A percentile compares a stretch with the other conserved stretches of the same genome.
Evolutionary conservation across 2,888 invertebrate genomes (phyloP).

Genomic region (Eilema sororculum): DNA sequence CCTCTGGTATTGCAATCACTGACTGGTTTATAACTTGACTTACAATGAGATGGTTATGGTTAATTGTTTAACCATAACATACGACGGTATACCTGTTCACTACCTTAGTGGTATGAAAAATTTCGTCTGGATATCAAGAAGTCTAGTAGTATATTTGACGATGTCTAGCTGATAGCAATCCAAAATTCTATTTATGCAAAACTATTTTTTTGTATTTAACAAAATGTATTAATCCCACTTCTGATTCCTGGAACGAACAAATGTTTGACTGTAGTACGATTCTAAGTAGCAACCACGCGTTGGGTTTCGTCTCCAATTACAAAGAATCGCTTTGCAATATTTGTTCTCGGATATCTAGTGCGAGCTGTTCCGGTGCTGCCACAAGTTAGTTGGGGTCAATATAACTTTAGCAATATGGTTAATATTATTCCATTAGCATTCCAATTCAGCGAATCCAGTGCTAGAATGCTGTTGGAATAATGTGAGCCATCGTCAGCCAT

Average conservation of each 20-base stretch:
- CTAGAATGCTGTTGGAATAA: no score
- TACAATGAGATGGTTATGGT: no score
- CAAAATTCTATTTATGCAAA: neutral
- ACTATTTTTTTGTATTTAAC: neutral
- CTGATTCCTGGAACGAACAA: neutral
- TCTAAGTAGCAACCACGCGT: neutral
- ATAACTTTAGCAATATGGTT: no score
- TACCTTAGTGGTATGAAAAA: neutral
- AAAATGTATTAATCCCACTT: neutral
- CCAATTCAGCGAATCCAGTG: no score
- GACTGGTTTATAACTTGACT: no score
- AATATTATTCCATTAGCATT: no score
- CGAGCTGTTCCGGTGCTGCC: neutral
- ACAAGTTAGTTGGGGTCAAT: no score
- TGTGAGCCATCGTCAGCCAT: no score
- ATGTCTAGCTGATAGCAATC: neutral
- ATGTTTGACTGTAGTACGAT: neutral
- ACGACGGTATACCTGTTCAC: neutral
- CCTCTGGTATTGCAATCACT: no score
- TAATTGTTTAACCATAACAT: neutral
- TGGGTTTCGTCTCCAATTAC: neutral
- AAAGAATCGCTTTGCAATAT: slow-evolving; percentile 1
- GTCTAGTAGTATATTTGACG: neutral
- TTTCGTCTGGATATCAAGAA: no score
- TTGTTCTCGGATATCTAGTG: neutral